phyloP scores from a whole-genome alignment of 1,140 invertebrate genomes.

The Nasonia giraulti region DNA sequence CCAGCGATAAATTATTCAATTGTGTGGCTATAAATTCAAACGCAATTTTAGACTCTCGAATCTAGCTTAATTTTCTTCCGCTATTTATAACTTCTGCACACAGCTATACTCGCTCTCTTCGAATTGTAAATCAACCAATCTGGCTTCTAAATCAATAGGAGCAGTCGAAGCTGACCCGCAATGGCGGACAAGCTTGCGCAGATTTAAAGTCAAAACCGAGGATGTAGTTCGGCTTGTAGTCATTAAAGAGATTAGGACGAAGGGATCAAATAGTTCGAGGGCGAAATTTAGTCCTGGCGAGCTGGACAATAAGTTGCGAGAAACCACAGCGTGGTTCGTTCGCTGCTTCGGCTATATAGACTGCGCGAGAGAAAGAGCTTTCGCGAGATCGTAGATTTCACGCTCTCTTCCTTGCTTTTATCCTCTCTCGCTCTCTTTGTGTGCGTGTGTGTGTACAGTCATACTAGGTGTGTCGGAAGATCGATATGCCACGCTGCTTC shows the following conservation, averaged over 20 bases:
- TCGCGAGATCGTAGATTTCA: conserved; percentile 18
- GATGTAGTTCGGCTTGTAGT: background rate
- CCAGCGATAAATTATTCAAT: background rate
- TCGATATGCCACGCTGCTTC: conserved; percentile 6
- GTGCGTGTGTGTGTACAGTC: background rate
- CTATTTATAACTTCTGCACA: no score
- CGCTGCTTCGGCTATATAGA: background rate
- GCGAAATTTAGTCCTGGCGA: background rate
- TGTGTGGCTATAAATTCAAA: background rate
- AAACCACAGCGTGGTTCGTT: background rate
- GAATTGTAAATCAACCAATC: no score
- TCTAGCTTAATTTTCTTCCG: no score
- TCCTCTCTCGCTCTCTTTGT: background rate
- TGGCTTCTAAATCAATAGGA: no score
- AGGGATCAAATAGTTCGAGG: background rate
- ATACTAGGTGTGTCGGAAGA: conserved; percentile 4
- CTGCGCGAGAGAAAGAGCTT: background rate
- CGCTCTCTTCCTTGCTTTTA: background rate
- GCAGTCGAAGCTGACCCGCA: no score
- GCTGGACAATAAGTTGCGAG: conserved; percentile 9
- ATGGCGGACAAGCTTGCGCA: no score
- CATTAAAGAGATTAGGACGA: conserved; percentile 1
- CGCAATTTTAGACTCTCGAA: no score
- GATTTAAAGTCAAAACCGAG: no score
- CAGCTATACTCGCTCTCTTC: no score